phyloP scores from a whole-genome alignment of 2,797 vertebrate genomes.

The Chaenodraco wilsoni region DNA sequence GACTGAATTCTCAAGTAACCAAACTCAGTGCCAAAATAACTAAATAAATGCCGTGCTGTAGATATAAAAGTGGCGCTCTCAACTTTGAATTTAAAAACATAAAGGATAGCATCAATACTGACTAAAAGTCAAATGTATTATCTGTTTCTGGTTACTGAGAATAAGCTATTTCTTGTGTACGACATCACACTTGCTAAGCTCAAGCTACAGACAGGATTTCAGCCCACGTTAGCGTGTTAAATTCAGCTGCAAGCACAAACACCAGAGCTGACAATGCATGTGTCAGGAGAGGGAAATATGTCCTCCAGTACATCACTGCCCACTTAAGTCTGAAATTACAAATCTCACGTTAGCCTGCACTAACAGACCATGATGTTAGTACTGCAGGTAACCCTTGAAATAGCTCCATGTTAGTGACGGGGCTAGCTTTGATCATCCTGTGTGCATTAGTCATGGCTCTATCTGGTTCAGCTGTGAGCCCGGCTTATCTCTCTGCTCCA shows the following conservation, averaged over 20 bases:
- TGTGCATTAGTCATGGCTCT: conserved; percentile 52
- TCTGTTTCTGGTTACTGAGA: not conserved
- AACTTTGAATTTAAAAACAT: not conserved
- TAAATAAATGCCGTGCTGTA: not conserved
- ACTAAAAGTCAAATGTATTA: not conserved
- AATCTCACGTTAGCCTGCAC: conserved; percentile 19
- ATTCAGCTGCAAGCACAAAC: conserved; percentile 20
- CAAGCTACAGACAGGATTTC: conserved; percentile 17
- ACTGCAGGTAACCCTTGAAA: conserved; percentile 47
- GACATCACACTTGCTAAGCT: conserved; percentile 11
- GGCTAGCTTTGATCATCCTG: conserved; percentile 55
- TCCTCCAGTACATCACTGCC: conserved; percentile 8
- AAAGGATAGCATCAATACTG: not conserved
- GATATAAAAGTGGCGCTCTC: not conserved
- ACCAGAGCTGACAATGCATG: conserved; percentile 28
- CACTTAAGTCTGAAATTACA: conserved; percentile 30
- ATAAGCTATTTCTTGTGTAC: not conserved
- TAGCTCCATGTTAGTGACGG: conserved; percentile 40
- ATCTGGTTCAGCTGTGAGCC: conserved; percentile 41
- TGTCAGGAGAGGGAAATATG: conserved; percentile 18
- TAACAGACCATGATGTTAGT: conserved; percentile 38
- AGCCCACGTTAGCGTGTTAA: conserved; percentile 22
- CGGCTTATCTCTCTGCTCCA: conserved; percentile 53
- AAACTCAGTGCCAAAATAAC: not conserved
- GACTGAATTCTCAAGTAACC: not conserved